Conservation (phyloP, 2,797 vertebrate genomes). For the Brachyalestes nurse region DNA sequence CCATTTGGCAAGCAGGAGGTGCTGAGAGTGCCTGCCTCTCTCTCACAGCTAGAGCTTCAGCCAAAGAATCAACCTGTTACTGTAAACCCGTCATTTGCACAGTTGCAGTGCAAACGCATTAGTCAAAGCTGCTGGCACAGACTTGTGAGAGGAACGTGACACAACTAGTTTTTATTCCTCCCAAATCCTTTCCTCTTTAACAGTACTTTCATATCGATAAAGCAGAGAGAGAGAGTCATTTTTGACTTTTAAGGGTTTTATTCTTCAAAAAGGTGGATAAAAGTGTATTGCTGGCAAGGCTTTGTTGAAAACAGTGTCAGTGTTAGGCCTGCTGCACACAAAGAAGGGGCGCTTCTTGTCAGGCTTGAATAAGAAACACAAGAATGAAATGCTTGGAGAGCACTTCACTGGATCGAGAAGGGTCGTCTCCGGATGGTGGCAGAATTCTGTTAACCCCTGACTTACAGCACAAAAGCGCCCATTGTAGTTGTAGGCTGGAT, state of each 20-base stretch:
- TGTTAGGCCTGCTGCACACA: constrained; percentile 45
- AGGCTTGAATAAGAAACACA: constrained; percentile 54
- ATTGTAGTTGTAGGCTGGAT: constrained; percentile 70
- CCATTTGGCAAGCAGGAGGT: constrained; percentile 51
- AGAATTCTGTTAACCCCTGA: constrained; percentile 74
- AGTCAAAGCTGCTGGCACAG: constrained; percentile 3
- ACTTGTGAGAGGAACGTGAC: background rate
- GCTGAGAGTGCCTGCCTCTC: constrained; percentile 48
- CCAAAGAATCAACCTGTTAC: constrained; percentile 34
- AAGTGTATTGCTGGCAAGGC: constrained; percentile 42
- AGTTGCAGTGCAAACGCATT: constrained; percentile 16
- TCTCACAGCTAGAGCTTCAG: constrained; percentile 50
- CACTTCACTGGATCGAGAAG: constrained; percentile 56
- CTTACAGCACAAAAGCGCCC: constrained; percentile 72
- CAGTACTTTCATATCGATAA: constrained; percentile 6
- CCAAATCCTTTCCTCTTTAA: background rate
- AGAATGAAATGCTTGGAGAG: constrained; percentile 53
- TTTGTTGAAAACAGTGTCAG: constrained; percentile 54
- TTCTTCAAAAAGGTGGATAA: constrained; percentile 37
- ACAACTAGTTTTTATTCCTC: constrained; percentile 13
- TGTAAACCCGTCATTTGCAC: constrained; percentile 20
- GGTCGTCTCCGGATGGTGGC: constrained; percentile 64
- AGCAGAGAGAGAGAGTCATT: constrained; percentile 4
- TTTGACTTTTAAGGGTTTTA: constrained; percentile 2
- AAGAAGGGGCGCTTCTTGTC: constrained; percentile 55